Evolutionary conservation across 2,888 invertebrate species (phyloP), one percentile per base, ranked within the genome.

Genomic region (Amiota minor): DNA sequence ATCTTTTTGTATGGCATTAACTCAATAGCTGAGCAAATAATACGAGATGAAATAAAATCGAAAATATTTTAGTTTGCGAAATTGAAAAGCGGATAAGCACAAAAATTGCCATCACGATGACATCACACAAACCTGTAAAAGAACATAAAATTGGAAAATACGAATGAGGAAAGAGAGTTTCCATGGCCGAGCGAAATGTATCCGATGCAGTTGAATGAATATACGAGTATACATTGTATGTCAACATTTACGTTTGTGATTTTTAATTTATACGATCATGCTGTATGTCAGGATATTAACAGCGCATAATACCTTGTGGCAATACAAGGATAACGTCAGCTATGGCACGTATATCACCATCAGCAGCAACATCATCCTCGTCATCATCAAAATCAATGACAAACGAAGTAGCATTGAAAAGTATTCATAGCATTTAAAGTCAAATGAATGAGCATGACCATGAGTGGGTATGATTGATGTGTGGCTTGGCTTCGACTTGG

Each of bases 251-350:
- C 55, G 16, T 55, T 76, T 73, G 73, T 79, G 78, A 75, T 80
- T 56, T 84, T 84, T 81, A 80, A 85, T 84, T 86, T 84, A 86
- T 83, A 75, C 82, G 80, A 75, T 76, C 82, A 77, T 77, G 76
- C 47, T 80, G 80, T 83, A 82, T 81, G 80, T 74, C 78, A 78
- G 81, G 76, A 79, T 80, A 85, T 83, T 79, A 78, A 81, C 79
- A 75, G 75, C 55, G 69, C 49, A 75, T 76, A 73, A 73, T 72
- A 74, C 45, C 20, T 53, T 70, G 56, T 49, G 49, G 70, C 70
- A 72, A 70, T 70, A 75, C 53, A 70, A 71, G 64, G n/a, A 56
- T 53, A 55, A 53, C 53, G 50, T 9, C 69, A 69, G 59, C 47
- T 47, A 50, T 4, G 62, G 61, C 23, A 62, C 61, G 18, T 14